Evolutionary conservation across 2,888 invertebrate species (phyloP), one percentile per base, ranked within the genome.

Genomic region (Sialis fuliginosa): DNA sequence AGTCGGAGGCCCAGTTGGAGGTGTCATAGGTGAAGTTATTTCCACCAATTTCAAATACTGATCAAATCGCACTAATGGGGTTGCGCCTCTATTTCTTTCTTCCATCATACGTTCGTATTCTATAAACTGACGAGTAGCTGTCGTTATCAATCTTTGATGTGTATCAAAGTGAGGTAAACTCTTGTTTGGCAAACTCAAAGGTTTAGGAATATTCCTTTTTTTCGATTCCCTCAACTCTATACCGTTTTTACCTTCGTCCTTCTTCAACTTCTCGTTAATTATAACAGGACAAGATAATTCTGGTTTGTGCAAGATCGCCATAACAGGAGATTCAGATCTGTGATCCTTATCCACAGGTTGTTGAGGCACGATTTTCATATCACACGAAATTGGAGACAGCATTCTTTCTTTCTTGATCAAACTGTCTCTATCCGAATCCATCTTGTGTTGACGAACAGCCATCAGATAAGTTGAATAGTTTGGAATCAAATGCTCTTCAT

Each of bases 1-100:
- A 6, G 64, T 60, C 47, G 66, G 49, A 6, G 61, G 56, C 8
- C 50, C 48, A 32, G 56, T 53, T 41, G 35, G 13, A 33, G 47
- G 48, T 1, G 47, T 47, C 37, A 46, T 31, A 1, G 49, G 49
- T 6, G 40, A 13, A 12, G 12, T 40, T 6, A 46, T 41, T 33
- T 46, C 46, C 12, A 46, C 46, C 12, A 46, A 13, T 31, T 33
- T 30, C 33, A 46, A 40, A 31, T 46, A 32, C 7, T 46, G 33
- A 12, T 46, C 12, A 41, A 40, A 40, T 4, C 30, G 40, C n/a
- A 35, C 34, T 44, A 30, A 30, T 6, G 42, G 10, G 32, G 10
- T 7, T 10, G 30, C 9, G 2, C 31, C 8, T 35, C 30, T 9
- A 30, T 9, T 35, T 10, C 13, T 44, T 44, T 44, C 37, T 12